Evolutionary conservation across 1,140 invertebrate genomes (phyloP).

Genomic region (Gonatopus flavifemur): DNA sequence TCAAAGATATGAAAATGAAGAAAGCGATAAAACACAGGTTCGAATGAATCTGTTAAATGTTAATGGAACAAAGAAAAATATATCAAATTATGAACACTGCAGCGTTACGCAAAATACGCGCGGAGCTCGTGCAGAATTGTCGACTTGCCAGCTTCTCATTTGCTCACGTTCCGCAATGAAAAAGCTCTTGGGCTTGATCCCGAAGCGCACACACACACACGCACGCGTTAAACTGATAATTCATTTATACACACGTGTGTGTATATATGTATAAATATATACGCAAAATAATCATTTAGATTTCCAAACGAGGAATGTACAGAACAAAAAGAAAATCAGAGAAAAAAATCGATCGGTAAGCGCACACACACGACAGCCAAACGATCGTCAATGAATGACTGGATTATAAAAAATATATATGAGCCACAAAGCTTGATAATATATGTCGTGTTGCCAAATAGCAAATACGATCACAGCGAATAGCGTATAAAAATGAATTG

Average conservation of each 20-base stretch:
- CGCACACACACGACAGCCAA: background rate
- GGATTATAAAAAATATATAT: background rate
- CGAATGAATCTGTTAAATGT: conserved; percentile 38
- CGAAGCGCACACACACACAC: conserved; percentile 10
- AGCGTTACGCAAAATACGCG: too few relatives aligned
- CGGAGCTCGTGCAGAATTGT: too few relatives aligned
- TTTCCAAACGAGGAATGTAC: conserved; percentile 10
- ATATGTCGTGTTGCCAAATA: too few relatives aligned
- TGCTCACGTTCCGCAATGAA: background rate
- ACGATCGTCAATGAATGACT: background rate
- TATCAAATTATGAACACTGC: too few relatives aligned
- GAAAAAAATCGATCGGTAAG: background rate
- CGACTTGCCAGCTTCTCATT: background rate
- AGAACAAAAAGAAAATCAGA: conserved; percentile 8
- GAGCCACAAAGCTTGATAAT: background rate
- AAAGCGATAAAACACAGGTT: conserved; percentile 7
- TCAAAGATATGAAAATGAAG: conserved; percentile 19
- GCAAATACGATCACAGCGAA: too few relatives aligned
- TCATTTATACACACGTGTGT: conserved; percentile 20
- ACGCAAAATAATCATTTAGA: too few relatives aligned
- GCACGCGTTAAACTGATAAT: conserved; percentile 7
- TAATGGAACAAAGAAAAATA: too few relatives aligned
- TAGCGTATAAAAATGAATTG: too few relatives aligned
- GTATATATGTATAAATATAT: conserved; percentile 22
- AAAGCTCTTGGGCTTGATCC: background rate